Percentiles rank a stretch among this genome's conserved stretches.
phyloP scores from a whole-genome alignment of 2,888 invertebrate genomes.

The Platerodrilus igneus region DNA sequence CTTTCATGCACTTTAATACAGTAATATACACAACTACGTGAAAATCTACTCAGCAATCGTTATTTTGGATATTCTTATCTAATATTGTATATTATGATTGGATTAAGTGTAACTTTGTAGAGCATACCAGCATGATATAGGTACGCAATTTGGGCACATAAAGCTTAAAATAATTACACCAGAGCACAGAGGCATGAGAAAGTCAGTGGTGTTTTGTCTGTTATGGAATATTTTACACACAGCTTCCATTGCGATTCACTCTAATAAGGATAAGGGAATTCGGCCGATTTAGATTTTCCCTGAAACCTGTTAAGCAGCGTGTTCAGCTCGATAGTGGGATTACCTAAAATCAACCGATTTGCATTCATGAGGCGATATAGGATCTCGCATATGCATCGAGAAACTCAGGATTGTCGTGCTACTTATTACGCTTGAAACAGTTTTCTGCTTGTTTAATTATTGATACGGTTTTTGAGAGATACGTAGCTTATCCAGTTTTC shows the following conservation, averaged over 20 bases:
- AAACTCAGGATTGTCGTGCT: constrained; percentile 12
- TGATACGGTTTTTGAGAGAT: too few species aligned
- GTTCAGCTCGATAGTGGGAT: constrained; percentile 41
- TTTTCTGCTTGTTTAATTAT: constrained; percentile 6
- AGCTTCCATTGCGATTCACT: constrained; percentile 16
- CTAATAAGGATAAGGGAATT: constrained; percentile 20
- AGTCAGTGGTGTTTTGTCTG: constrained; percentile 14
- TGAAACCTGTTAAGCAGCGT: constrained; percentile 30
- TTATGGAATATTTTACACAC: constrained; percentile 25
- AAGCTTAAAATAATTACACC: too few species aligned
- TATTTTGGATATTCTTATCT: too few species aligned
- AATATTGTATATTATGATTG: too few species aligned
- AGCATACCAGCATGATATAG: too few species aligned
- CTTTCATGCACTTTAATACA: too few species aligned
- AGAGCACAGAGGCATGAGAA: too few species aligned
- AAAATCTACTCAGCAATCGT: too few species aligned
- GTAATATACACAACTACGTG: too few species aligned
- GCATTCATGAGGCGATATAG: constrained; percentile 47
- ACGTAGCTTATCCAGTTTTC: too few species aligned
- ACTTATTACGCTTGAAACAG: constrained; percentile 8
- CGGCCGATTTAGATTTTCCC: constrained; percentile 19
- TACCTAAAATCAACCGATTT: constrained; percentile 41
- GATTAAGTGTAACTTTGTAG: too few species aligned
- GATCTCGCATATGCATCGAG: constrained; percentile 36
- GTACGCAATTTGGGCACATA: too few species aligned